A percentile compares a stretch with the other conserved stretches of the same genome.
These are phyloP conservation scores for Troides aeacus DNA, from an alignment of 2,888 invertebrate species.

Conservation along the genomic window DNA sequence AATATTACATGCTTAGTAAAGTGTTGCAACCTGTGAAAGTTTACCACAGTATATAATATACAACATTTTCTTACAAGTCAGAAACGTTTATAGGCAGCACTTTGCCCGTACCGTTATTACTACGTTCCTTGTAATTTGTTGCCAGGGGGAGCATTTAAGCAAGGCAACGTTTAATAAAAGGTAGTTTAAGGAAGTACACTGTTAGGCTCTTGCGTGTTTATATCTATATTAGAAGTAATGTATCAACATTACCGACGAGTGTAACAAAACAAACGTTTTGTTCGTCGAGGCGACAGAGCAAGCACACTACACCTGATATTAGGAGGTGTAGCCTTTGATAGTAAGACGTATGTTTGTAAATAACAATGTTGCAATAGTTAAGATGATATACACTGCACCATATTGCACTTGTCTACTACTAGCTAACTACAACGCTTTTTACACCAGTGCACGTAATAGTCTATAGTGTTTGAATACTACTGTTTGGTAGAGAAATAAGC, in stretches of 20 bases:
- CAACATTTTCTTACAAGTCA: slow-evolving; percentile 14
- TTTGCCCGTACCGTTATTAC: slow-evolving; percentile 42
- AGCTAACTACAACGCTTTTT: no score
- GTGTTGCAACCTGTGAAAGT: background rate
- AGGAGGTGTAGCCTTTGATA: no score
- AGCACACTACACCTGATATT: no score
- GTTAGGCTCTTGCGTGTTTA: slow-evolving; percentile 51
- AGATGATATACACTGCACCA: no score
- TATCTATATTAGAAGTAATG: slow-evolving; percentile 1
- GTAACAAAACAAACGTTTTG: background rate
- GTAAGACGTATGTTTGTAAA: no score
- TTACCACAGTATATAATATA: slow-evolving; percentile 3
- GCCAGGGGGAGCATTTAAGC: slow-evolving; percentile 41
- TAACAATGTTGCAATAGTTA: no score
- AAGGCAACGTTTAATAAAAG: slow-evolving; percentile 49
- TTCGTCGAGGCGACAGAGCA: no score
- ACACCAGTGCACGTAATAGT: no score
- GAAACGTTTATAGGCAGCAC: slow-evolving; percentile 22
- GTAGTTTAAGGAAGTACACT: slow-evolving; percentile 56
- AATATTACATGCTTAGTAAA: background rate
- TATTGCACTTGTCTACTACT: background rate
- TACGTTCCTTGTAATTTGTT: slow-evolving; percentile 49
- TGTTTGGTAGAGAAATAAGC: no score
- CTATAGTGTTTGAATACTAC: no score
- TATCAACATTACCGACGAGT: background rate